Conservation (phyloP, 2,797 vertebrate species). For the Manis pentadactyla region DNA sequence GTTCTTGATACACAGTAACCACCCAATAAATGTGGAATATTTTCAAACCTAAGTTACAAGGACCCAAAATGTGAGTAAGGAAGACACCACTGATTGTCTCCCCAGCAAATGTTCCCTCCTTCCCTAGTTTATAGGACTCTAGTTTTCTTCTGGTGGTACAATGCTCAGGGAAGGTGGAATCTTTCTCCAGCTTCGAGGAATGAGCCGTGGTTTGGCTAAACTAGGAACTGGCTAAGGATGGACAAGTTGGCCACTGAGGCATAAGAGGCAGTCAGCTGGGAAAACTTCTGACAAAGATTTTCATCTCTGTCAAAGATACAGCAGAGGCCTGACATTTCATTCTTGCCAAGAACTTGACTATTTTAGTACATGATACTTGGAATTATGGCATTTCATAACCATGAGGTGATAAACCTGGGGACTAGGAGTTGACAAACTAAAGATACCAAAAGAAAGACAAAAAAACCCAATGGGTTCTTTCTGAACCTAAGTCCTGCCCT, state of each 20-base stretch:
- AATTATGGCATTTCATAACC: background rate
- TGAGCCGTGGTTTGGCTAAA: background rate
- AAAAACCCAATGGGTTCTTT: background rate
- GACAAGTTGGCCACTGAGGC: background rate
- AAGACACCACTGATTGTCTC: background rate
- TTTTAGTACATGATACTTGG: background rate
- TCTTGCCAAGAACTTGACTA: background rate
- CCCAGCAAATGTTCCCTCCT: background rate
- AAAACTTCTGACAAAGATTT: conserved; percentile 3
- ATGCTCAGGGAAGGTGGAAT: background rate
- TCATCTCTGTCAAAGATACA: background rate
- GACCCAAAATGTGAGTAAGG: background rate
- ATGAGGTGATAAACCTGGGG: background rate
- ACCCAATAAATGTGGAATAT: background rate
- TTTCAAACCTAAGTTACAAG: conserved; percentile 36
- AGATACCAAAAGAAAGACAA: background rate
- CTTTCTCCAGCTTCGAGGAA: background rate
- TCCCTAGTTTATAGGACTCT: background rate
- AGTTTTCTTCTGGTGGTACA: background rate
- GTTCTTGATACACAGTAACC: background rate
- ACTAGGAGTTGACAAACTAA: background rate
- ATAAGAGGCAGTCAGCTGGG: background rate
- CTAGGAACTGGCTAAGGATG: background rate
- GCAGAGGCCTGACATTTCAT: background rate
- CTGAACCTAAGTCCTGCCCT: background rate